Percentiles rank a stretch among this genome's conserved stretches.
Conservation (phyloP, 2,113 vertebrate genomes). For the Callionymus lyra region DNA sequence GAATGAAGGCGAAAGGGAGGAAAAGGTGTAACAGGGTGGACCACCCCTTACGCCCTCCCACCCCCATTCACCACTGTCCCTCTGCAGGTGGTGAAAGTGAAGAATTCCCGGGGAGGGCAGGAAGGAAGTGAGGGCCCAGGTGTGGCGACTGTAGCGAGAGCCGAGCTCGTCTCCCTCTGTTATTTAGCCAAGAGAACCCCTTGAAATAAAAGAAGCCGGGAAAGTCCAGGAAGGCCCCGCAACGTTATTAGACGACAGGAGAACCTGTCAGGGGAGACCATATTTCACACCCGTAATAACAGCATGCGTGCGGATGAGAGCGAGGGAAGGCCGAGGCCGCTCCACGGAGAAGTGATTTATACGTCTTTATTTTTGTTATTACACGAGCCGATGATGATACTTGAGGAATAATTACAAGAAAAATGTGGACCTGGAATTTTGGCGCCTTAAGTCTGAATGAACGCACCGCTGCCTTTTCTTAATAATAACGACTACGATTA, state of each 20-base stretch:
- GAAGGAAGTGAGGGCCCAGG: conserved; percentile 54
- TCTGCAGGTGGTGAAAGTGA: conserved; percentile 59
- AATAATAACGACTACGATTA: too few relatives aligned
- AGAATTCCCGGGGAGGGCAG: conserved; percentile 59
- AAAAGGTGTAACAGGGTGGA: too few relatives aligned
- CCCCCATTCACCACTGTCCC: conserved; percentile 13
- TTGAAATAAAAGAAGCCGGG: conserved; percentile 30
- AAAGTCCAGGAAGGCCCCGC: conserved; percentile 34
- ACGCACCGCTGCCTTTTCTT: too few relatives aligned
- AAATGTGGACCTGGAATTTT: neutral
- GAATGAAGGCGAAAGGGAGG: conserved; percentile 25
- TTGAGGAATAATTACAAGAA: conserved; percentile 1
- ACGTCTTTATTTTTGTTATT: neutral
- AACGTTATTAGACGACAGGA: conserved; percentile 24
- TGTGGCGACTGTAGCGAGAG: conserved; percentile 33
- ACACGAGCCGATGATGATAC: neutral
- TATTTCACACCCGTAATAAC: conserved; percentile 33
- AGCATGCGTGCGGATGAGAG: conserved; percentile 8
- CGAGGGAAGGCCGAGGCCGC: neutral
- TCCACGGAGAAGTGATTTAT: conserved; percentile 5
- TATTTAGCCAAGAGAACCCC: conserved; percentile 40
- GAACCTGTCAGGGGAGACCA: conserved; percentile 15
- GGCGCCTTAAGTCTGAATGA: too few relatives aligned
- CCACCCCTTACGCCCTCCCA: neutral
- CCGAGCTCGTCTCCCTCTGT: conserved; percentile 36